These are phyloP conservation scores for Synergus laeviventris DNA, from an alignment of 2,888 invertebrate genomes.

Conservation along the genomic window DNA sequence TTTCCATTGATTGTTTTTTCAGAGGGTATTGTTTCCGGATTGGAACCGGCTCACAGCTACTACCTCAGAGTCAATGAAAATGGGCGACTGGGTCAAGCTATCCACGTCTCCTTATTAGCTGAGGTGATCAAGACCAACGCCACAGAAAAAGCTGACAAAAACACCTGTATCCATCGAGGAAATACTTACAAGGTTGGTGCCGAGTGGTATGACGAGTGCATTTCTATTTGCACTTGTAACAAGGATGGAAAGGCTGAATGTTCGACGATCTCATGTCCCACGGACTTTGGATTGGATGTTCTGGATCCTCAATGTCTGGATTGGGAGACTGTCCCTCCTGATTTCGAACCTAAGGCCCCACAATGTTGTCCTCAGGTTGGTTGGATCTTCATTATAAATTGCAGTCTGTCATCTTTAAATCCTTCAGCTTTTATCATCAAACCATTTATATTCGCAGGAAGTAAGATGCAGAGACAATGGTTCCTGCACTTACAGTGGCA, in stretches of 20 bases:
- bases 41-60: slow-evolving; percentile 74
- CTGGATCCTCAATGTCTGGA: slow-evolving; percentile 89
- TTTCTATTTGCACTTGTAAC: slow-evolving; percentile 86
- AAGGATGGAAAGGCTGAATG: slow-evolving; percentile 83
- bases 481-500: slow-evolving; percentile 86
- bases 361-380: slow-evolving; percentile 85
- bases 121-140: slow-evolving; percentile 70
- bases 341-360: slow-evolving; percentile 84
- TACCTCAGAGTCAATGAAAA: slow-evolving; percentile 73
- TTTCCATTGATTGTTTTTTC: slow-evolving; percentile 21
- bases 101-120: slow-evolving; percentile 69
- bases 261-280: slow-evolving; percentile 88
- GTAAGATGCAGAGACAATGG: slow-evolving; percentile 89
- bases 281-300: slow-evolving; percentile 90
- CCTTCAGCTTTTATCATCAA: not conserved
- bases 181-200: slow-evolving; percentile 76
- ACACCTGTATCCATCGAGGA: slow-evolving; percentile 67
- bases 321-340: slow-evolving; percentile 89
- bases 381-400: not conserved
- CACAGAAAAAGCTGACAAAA: slow-evolving; percentile 66
- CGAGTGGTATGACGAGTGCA: slow-evolving; percentile 85
- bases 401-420: no score
- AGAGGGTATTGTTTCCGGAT: slow-evolving; percentile 70
- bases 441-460: slow-evolving; percentile 75
- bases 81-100: slow-evolving; percentile 64